phyloP scores from a whole-genome alignment of 2,888 invertebrate species.

The Xanthia icteritia region DNA sequence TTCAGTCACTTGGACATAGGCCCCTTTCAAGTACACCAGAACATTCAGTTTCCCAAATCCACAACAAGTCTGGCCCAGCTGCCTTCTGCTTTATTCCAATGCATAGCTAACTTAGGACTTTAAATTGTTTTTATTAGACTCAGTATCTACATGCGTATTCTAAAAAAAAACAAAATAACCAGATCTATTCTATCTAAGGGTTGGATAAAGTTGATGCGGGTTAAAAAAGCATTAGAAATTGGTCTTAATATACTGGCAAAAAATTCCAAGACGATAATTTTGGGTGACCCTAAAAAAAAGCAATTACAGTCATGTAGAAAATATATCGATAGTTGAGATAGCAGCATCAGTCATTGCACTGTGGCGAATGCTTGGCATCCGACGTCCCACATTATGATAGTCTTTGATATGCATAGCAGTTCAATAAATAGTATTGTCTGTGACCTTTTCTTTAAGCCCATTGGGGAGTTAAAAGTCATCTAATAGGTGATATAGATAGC shows the following conservation, averaged over 20 bases:
- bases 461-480: slow-evolving; percentile 8
- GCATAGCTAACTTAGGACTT: not conserved
- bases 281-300: not conserved
- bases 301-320: slow-evolving; percentile 14
- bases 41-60: not conserved
- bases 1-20: not conserved
- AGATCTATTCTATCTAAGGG: not conserved
- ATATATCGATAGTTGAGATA: slow-evolving; percentile 31
- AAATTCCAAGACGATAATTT: not conserved
- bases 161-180: not conserved
- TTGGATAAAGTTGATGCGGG: not conserved
- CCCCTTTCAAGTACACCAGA: not conserved
- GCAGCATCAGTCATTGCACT: slow-evolving; percentile 56
- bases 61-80: too few relatives aligned
- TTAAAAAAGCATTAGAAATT: not conserved
- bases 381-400: slow-evolving; percentile 24
- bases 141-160: not conserved
- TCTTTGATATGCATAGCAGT: slow-evolving; percentile 47
- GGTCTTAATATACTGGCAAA: not conserved
- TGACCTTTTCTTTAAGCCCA: slow-evolving; percentile 35
- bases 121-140: not conserved
- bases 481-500: not conserved
- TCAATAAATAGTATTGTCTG: slow-evolving; percentile 53
- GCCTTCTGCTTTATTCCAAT: not conserved
- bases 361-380: slow-evolving; percentile 55